Conservation (phyloP, 1,140 invertebrate genomes). For the Sminthurinus signatus region DNA sequence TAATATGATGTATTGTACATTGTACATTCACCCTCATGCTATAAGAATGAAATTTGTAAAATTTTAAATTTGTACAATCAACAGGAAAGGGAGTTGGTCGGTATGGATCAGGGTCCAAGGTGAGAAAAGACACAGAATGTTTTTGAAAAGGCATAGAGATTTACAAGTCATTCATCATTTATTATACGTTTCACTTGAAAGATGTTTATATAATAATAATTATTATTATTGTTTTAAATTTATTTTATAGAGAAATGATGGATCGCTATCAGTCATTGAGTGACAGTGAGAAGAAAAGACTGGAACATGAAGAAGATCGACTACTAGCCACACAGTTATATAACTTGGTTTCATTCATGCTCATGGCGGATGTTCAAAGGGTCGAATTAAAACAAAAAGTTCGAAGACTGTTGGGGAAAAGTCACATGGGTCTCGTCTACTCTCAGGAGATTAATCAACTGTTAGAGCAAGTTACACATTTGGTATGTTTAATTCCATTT, state of each 20-base stretch:
- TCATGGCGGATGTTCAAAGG: conserved; percentile 86
- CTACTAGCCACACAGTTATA: conserved; percentile 91
- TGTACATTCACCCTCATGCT: conserved; percentile 83
- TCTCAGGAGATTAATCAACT: conserved; percentile 96
- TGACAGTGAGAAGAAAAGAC: conserved; percentile 85
- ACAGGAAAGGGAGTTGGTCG: conserved; percentile 97
- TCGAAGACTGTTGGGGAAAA: conserved; percentile 89
- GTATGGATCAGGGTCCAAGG: conserved; percentile 98
- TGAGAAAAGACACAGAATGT: too few relatives aligned
- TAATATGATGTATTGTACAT: too few relatives aligned
- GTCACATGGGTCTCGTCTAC: conserved; percentile 95
- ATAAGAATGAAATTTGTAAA: too few relatives aligned
- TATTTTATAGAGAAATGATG: conserved; percentile 99
- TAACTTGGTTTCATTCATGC: conserved; percentile 92
- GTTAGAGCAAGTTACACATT: conserved; percentile 87
- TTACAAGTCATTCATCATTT: too few relatives aligned
- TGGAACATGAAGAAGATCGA: conserved; percentile 97
- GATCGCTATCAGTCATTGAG: conserved; percentile 91
- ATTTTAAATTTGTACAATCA: too few relatives aligned
- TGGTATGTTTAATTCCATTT: too few relatives aligned
- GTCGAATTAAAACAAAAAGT: conserved; percentile 84
- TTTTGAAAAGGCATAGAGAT: too few relatives aligned
- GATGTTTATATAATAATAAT: too few relatives aligned
- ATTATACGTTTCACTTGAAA: too few relatives aligned
- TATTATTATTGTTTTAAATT: too few relatives aligned